A percentile compares a stretch with the other conserved stretches of the same genome.
Conservation (phyloP, 1,140 invertebrate genomes). For the Liolophura sinensis region DNA sequence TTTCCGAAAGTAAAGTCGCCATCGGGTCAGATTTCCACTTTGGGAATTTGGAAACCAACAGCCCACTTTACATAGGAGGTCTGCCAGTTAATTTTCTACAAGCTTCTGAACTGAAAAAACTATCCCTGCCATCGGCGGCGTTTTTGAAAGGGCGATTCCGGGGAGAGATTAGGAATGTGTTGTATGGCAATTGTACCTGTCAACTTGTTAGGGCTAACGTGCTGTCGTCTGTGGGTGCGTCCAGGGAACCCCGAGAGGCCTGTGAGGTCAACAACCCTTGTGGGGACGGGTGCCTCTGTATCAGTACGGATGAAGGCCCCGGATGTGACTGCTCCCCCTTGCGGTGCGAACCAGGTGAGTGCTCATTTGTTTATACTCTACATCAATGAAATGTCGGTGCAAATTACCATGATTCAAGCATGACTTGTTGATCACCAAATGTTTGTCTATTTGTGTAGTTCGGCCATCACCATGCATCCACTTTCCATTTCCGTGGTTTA, state of each 20-base stretch:
- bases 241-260: conserved; percentile 25
- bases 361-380: too few species aligned
- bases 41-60: conserved; percentile 28
- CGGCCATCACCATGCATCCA: too few species aligned
- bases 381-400: too few species aligned
- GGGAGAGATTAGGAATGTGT: conserved; percentile 46
- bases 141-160: conserved; percentile 20
- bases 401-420: too few species aligned
- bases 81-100: conserved; percentile 21
- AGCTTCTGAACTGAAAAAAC: conserved; percentile 15
- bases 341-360: too few species aligned
- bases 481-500: too few species aligned
- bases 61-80: conserved; percentile 46
- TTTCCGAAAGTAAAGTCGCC: conserved; percentile 26
- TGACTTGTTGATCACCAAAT: too few species aligned
- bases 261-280: conserved; percentile 44
- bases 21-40: conserved; percentile 44
- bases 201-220: conserved; percentile 33
- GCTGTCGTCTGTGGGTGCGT: conserved; percentile 25
- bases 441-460: too few species aligned
- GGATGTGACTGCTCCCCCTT: conserved; percentile 31
- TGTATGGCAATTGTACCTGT: conserved; percentile 54
- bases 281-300: conserved; percentile 33
- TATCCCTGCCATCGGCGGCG: conserved; percentile 33
- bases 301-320: conserved; percentile 32